A percentile compares a stretch with the other conserved stretches of the same genome.
Evolutionary conservation across 2,888 invertebrate species (phyloP).

Genomic region (Tinea trinotella): DNA sequence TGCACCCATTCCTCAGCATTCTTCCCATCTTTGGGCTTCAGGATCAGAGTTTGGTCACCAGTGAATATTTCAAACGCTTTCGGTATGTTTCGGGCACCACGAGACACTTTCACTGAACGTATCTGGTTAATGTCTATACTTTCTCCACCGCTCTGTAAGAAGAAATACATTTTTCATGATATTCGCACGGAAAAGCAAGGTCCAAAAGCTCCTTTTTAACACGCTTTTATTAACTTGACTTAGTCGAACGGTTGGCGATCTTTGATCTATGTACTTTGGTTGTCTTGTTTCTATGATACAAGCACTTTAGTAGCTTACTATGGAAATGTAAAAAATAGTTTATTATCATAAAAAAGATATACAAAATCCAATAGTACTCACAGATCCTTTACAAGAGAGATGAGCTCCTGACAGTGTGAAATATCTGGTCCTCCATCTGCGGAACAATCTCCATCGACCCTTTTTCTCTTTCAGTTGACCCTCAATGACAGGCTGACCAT

Average conservation of each 20-base stretch:
- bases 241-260: no score
- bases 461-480: slow-evolving; percentile 94
- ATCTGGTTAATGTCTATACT: slow-evolving; percentile 94
- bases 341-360: no score
- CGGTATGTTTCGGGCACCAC: slow-evolving; percentile 92
- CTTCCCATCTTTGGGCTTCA: slow-evolving; percentile 95
- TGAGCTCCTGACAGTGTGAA: slow-evolving; percentile 95
- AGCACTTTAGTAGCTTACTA: no score
- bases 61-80: slow-evolving; percentile 98
- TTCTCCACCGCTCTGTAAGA: slow-evolving; percentile 82
- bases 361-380: slow-evolving; percentile 51
- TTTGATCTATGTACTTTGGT: no score
- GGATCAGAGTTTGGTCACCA: slow-evolving; percentile 90
- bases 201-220: no score
- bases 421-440: slow-evolving; percentile 93
- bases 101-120: slow-evolving; percentile 93
- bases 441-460: slow-evolving; percentile 91
- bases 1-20: slow-evolving; percentile 98
- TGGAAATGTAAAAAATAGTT: no score
- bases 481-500: slow-evolving; percentile 90
- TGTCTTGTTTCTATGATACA: no score
- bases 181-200: no score
- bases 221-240: no score
- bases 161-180: background rate
- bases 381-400: slow-evolving; percentile 87